Conservation (phyloP, 2,113 vertebrate genomes). For the Hiodon alosoides region DNA sequence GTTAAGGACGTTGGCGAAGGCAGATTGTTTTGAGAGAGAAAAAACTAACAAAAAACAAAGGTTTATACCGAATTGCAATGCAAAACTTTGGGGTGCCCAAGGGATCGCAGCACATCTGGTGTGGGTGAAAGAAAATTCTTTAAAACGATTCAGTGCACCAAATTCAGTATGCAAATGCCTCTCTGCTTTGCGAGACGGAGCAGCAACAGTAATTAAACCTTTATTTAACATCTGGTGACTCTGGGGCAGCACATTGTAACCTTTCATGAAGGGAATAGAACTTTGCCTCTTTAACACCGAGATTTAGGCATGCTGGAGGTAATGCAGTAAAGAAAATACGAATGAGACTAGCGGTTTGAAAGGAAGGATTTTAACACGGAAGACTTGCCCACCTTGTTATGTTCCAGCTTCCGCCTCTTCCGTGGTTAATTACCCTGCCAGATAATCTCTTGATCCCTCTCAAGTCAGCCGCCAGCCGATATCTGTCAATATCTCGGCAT, state of each 20-base stretch:
- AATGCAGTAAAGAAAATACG: not conserved
- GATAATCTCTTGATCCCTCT: slow-evolving; percentile 14
- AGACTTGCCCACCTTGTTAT: not conserved
- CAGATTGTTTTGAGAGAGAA: slow-evolving; percentile 44
- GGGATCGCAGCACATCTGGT: slow-evolving; percentile 41
- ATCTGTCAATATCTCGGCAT: slow-evolving; percentile 21
- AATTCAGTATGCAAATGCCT: slow-evolving; percentile 39
- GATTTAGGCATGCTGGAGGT: not conserved
- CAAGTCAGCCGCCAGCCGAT: slow-evolving; percentile 13
- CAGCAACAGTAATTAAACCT: slow-evolving; percentile 26
- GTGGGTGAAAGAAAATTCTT: slow-evolving; percentile 40
- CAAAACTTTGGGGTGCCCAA: slow-evolving; percentile 5
- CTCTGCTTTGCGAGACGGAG: not conserved
- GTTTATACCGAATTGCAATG: slow-evolving; percentile 37
- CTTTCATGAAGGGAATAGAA: no score
- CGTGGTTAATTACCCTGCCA: not conserved
- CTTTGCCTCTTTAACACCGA: no score
- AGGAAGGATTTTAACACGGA: not conserved
- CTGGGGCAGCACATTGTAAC: not conserved
- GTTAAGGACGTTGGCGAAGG: not conserved
- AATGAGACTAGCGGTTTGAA: not conserved
- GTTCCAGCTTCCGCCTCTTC: not conserved
- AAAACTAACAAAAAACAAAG: not conserved
- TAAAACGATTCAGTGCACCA: slow-evolving; percentile 42
- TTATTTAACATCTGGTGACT: not conserved